A percentile compares a stretch with the other conserved stretches of the same genome.
Conservation (phyloP, 2,113 vertebrate species). For the Equus przewalskii region DNA sequence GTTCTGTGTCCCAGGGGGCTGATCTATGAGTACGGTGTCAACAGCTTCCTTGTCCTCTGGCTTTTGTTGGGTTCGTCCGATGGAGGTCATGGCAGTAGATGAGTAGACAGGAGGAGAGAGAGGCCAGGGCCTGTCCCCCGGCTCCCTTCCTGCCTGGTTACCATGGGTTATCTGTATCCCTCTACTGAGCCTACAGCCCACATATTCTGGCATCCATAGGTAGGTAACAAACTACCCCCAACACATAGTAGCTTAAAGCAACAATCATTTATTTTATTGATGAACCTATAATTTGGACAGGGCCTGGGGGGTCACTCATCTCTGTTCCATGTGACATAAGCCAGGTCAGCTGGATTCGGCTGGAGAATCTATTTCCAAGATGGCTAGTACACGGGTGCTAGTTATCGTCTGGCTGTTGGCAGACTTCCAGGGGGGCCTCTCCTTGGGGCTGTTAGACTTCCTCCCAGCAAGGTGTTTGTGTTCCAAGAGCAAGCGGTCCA, state of each 20-base stretch:
- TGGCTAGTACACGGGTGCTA: background rate
- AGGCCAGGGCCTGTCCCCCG: background rate
- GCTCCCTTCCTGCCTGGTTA: background rate
- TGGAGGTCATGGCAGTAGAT: background rate
- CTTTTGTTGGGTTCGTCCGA: background rate
- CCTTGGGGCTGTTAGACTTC: background rate
- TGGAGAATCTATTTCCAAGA: background rate
- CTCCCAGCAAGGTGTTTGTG: background rate
- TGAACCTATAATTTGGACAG: background rate
- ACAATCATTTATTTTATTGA: background rate
- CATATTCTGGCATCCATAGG: background rate
- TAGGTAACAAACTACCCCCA: background rate
- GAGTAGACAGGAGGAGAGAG: background rate
- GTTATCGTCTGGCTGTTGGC: background rate
- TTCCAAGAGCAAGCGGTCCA: background rate
- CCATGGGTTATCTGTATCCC: background rate
- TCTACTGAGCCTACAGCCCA: background rate
- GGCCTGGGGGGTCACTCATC: background rate
- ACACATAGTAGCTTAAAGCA: background rate
- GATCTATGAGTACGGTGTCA: background rate
- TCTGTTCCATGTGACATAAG: background rate
- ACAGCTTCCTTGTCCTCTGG: background rate
- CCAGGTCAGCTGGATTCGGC: background rate
- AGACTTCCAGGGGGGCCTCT: background rate
- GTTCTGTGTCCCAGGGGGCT: background rate